These are phyloP conservation scores for Entosphenus tridentatus DNA, from an alignment of 2,113 vertebrate species.

Conservation along the genomic window DNA sequence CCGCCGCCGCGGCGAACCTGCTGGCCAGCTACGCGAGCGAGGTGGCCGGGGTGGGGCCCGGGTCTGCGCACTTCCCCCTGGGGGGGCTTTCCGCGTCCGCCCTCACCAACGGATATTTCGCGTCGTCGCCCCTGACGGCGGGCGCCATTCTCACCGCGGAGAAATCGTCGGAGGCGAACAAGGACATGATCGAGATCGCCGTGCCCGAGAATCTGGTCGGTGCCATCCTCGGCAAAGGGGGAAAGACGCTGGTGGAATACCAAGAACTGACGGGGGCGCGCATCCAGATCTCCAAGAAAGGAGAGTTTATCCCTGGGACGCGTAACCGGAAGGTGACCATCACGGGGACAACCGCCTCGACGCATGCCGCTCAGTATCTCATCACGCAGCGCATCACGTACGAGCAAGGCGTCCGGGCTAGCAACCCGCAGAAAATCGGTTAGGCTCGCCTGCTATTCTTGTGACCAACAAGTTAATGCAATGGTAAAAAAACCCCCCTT, in stretches of 20 bases:
- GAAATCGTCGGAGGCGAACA: slow-evolving; percentile 35
- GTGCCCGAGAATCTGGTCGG: slow-evolving; percentile 79
- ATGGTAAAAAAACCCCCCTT: too few relatives aligned
- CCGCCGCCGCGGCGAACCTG: slow-evolving; percentile 54
- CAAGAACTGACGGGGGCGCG: slow-evolving; percentile 76
- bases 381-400: slow-evolving; percentile 88
- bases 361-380: slow-evolving; percentile 76
- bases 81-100: background rate
- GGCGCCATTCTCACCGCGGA: slow-evolving; percentile 52
- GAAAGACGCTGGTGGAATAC: slow-evolving; percentile 81
- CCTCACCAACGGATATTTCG: slow-evolving; percentile 46
- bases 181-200: slow-evolving; percentile 74
- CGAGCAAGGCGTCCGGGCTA: slow-evolving; percentile 72
- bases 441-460: slow-evolving; percentile 15
- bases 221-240: slow-evolving; percentile 73
- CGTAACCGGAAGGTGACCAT: slow-evolving; percentile 87
- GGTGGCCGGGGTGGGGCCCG: slow-evolving; percentile 20
- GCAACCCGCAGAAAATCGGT: slow-evolving; percentile 82
- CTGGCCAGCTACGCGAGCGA: slow-evolving; percentile 60
- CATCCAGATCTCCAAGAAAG: slow-evolving; percentile 89
- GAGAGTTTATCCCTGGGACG: slow-evolving; percentile 76
- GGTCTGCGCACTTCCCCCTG: slow-evolving; percentile 19
- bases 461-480: too few relatives aligned
- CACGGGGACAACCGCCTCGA: slow-evolving; percentile 65
- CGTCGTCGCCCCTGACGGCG: slow-evolving; percentile 43